These are phyloP conservation scores for Scolanthus callimorphus DNA, from an alignment of 92 coral and sea anemone species.

Conservation along the genomic window DNA sequence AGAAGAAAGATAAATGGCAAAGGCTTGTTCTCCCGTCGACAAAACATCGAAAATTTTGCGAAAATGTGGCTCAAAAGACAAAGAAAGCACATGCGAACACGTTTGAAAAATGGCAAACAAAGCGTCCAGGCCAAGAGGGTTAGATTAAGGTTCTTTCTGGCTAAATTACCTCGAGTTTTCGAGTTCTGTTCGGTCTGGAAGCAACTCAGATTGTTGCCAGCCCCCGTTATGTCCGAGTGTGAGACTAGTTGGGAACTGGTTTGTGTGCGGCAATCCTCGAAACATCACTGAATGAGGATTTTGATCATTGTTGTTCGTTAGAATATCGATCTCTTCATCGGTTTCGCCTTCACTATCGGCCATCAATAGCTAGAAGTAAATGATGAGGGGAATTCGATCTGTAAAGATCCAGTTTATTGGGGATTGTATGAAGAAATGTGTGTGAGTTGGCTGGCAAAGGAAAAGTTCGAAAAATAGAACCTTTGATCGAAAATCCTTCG, in stretches of 20 bases:
- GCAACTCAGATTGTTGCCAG: conserved; percentile 33
- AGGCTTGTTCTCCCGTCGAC: background rate
- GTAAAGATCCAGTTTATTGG: background rate
- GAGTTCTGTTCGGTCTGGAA: conserved; percentile 20
- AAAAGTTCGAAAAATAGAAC: background rate
- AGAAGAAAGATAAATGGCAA: background rate
- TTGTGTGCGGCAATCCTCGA: conserved; percentile 25
- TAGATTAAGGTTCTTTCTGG: background rate
- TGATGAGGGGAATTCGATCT: conserved; percentile 8
- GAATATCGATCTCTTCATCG: conserved; percentile 78
- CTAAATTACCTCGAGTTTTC: conserved; percentile 46
- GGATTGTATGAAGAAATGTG: background rate
- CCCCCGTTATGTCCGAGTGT: conserved; percentile 50
- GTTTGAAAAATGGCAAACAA: background rate
- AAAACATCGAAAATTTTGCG: background rate
- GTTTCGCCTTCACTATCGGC: conserved; percentile 64
- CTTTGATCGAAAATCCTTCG: conserved; percentile 5
- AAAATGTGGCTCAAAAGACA: background rate
- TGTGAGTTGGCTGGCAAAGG: background rate
- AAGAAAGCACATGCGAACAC: background rate
- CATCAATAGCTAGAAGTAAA: conserved; percentile 41
- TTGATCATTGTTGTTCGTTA: conserved; percentile 43
- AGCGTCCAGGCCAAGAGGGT: background rate
- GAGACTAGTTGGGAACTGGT: conserved; percentile 30
- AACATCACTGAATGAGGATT: conserved; percentile 37